Base-by-base conservation (phyloP, 2,797 vertebrate genomes). In the Gorsachius magnificus region DNA sequence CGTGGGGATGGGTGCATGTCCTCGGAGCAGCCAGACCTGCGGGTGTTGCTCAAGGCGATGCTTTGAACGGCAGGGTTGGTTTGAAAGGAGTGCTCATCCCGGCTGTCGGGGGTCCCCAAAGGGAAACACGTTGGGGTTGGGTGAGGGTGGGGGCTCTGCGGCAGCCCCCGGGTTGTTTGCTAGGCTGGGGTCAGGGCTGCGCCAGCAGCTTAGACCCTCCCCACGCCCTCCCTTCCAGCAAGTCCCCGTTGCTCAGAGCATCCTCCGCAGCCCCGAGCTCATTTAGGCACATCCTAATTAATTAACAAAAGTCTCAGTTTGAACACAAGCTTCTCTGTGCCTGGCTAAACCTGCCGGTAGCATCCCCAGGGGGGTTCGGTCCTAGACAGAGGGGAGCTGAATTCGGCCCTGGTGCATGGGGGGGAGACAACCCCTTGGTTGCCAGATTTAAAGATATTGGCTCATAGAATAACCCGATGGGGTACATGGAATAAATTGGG, bases 91-190 rank as follows among this genome's bases (percentile, higher is more conserved):
- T 7, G 48, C 36, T 7, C 46, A 13, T 17, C 21, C 48, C 41
- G 9, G 60, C 24, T 35, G 12, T 7, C 8, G 22, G 16, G 51
- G 9, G 6, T 71, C 61, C 48, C 29, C 21, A n/a, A 41, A 50
- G 51, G 38, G 35, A 28, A 26, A 12, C 5, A 7, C 0, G 0
- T 6, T n/a, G 3, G 16, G 33, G 14, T 11, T 4, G 36, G 36
- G 21, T 20, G 0, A 1, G 31, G 43, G 33, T 3, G 33, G 48
- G 20, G 22, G 29, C 33, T 83, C 35, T 26, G 21, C 3, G 5
- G 33, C 61, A 22, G 1, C 69, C 33, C 41, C 29, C 5, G 1
- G 17, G 31, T 36, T 33, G 48, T 19, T 71, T 61, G 22, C 21
- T 8, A n/a, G 33, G 35, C 57, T 54, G 65, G 56, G 61, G 35